Base-by-base conservation (phyloP, 2,113 vertebrate genomes). In the Okapia johnstoni region DNA sequence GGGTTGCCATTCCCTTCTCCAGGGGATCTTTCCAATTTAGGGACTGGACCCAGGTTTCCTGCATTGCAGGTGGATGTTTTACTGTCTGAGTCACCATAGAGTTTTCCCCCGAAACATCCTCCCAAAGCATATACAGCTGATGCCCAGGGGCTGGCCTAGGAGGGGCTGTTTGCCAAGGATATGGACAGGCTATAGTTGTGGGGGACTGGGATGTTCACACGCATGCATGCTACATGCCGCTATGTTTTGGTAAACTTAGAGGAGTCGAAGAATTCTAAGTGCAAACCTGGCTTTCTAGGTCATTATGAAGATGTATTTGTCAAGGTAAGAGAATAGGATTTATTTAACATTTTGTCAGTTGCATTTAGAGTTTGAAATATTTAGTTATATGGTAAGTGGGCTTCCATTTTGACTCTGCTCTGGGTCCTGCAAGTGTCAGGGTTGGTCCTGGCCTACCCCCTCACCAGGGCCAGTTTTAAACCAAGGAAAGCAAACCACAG, bases 211-310 rank as follows among this genome's bases (percentile, higher is more conserved):
- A 11, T 10, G 15, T 28, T 14, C 28, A 76, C 3, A n/a, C 10
- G 7, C 8, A 16, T 2, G 6, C 25, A 70, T 3, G 23, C 7
- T 58, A 15, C 26, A 14, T 0, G 3, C 5, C 2, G 3, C 25
- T 19, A 15, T 2, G 5, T 50, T 92, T 92, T n/a, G 70, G 33
- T 58, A 30, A 91, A 86, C 40, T 33, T 50, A 1, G 54, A 86
- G 58, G 30, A 36, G 63, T 43, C 23, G 17, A 79, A 63, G 30
- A 70, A 77, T 85, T 85, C 77, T 57, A 85, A 93, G 43, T 1
- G 11, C 40, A 79, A 85, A 73, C 21, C 23, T 79, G 36, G 19
- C 15, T 58, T 70, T 79, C 33, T 61, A 36, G 54, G 54, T 73
- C 73, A 80, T 76, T 76, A 33, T 12, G 26, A 92, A 80, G 86